phyloP scores from a whole-genome alignment of 2,797 vertebrate genomes.

The Pteropus rufus region DNA sequence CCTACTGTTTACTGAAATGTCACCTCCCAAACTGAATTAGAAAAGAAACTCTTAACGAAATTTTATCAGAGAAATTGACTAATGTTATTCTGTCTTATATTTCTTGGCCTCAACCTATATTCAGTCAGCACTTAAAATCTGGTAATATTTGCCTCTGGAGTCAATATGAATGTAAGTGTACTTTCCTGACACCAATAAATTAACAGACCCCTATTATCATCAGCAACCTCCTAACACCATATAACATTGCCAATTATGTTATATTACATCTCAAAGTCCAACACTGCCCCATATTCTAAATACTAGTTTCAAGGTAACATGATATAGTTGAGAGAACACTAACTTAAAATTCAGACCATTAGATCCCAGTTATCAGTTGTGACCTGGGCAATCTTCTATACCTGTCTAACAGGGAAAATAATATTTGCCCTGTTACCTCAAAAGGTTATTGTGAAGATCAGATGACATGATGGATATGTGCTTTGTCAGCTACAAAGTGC shows the following conservation, averaged over 20 bases:
- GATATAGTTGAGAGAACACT: neutral
- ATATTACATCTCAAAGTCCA: neutral
- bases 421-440: neutral
- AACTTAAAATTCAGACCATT: neutral
- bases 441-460: neutral
- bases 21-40: neutral
- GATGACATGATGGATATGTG: neutral
- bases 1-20: neutral
- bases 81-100: neutral
- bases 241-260: neutral
- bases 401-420: neutral
- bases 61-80: neutral
- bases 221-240: neutral
- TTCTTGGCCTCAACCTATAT: neutral
- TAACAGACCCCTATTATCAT: neutral
- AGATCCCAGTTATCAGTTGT: neutral
- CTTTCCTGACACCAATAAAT: neutral
- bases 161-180: neutral
- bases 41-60: neutral
- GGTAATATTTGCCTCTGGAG: neutral
- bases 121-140: neutral
- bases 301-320: neutral
- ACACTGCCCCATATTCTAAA: neutral
- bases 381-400: neutral
- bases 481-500: neutral